Evolutionary conservation across 2,888 invertebrate genomes (phyloP), one percentile per base, ranked within the genome.

Genomic region (Pachycephus smyrnensis): DNA sequence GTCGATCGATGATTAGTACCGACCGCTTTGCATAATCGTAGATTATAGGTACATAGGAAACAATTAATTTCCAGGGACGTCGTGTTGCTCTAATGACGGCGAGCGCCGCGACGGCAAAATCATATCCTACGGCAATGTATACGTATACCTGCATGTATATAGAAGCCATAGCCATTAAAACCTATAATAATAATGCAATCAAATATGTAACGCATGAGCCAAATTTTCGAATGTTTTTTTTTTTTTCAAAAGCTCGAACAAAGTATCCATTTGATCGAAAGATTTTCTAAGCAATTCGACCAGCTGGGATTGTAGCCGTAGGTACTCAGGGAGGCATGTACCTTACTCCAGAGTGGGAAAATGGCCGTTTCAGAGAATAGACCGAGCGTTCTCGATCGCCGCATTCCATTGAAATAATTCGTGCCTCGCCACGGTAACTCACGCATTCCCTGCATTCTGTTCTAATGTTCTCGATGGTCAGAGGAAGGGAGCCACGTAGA

Each of bases 381-480:
- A 2, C 40, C 40, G 40, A 55, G 40, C 15, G 40, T 23, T 23
- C 40, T 9, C 23, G 40, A 55, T 55, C 40, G 23, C 9, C 23
- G 79, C 83, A 83, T 83, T 83, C 83, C 81, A 80, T 77, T 80
- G 81, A 83, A 83, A 55, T 23, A 55, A 55, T 55, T 55, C 40
- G 40, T 55, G 40, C 23, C 40, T 23, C 40, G 40, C 40, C 23
- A 55, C 23, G 40, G 40, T 6, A 23, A 55, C 40, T 55, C 40
- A 55, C 40, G 40, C 40, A 2, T 23, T 55, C 40, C 40, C 40
- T 23, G 40, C 40, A 55, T 55, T 55, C 40, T 23, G 23, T 23
- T 55, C 40, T 55, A 55, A 55, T 55, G 40, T 55, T 55, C 23
- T 23, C 40, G 40, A 55, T 9, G 40, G 9, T 9, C 40, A 1